phyloP scores from a whole-genome alignment of 2,888 invertebrate species.

The Machimus rusticus region DNA sequence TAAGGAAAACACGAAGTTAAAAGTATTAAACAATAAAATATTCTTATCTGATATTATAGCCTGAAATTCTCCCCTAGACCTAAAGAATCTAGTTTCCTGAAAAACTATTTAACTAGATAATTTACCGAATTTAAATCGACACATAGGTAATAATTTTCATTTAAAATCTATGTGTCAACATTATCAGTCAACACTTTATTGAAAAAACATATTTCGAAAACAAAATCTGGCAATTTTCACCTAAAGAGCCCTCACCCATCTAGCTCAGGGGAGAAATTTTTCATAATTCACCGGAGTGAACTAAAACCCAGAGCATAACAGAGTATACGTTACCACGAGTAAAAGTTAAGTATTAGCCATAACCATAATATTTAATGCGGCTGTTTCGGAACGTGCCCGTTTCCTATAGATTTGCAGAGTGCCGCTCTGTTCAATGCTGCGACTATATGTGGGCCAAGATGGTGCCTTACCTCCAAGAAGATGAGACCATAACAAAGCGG shows the following conservation, averaged over 20 bases:
- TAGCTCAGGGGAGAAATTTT: background rate
- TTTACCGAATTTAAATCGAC: too few species aligned
- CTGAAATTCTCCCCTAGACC: too few species aligned
- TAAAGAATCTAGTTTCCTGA: too few species aligned
- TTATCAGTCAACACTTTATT: background rate
- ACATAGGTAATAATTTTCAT: background rate
- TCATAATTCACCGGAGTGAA: background rate
- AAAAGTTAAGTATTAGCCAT: constrained; percentile 30
- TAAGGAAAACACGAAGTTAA: too few species aligned
- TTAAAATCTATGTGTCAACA: background rate
- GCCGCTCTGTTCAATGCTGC: background rate
- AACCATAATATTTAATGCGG: constrained; percentile 35
- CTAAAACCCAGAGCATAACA: constrained; percentile 1
- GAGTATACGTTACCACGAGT: background rate
- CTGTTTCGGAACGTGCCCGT: background rate
- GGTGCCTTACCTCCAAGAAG: background rate
- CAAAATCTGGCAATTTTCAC: background rate
- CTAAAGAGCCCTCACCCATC: background rate
- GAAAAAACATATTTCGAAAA: background rate
- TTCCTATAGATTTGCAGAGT: background rate
- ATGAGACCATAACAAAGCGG: constrained; percentile 34
- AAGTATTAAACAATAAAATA: too few species aligned
- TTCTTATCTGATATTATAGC: too few species aligned
- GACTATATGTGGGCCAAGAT: background rate
- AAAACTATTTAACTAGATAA: too few species aligned